These are phyloP conservation scores for Pogonophryne albipinna DNA, from an alignment of 2,797 vertebrate species.

Conservation along the genomic window DNA sequence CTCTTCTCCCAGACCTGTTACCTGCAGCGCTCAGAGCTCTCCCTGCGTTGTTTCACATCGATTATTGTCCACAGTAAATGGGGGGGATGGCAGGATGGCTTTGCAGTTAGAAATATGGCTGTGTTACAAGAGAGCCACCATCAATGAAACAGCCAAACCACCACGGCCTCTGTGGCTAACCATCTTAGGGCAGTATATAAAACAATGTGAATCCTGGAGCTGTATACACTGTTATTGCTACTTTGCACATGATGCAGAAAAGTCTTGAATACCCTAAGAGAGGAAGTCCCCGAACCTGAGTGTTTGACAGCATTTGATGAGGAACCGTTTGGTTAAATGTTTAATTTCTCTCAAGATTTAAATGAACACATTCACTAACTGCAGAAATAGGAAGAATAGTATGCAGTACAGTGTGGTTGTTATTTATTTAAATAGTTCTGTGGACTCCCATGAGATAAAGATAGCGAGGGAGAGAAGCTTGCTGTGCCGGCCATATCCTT, in stretches of 20 bases:
- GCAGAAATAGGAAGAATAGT: neutral
- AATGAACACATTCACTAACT: conserved; percentile 6
- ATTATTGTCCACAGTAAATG: conserved; percentile 50
- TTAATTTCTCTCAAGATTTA: neutral
- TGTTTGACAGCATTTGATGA: conserved; percentile 3
- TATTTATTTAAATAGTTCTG: conserved; percentile 11
- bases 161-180: neutral
- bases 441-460: conserved; percentile 56
- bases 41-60: conserved; percentile 38
- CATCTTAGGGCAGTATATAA: conserved; percentile 1
- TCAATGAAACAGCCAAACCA: neutral
- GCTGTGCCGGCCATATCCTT: conserved; percentile 50
- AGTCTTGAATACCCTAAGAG: neutral
- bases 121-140: neutral
- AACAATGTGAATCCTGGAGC: neutral
- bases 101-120: conserved; percentile 3
- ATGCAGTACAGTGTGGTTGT: neutral
- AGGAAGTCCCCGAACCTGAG: neutral
- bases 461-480: conserved; percentile 43
- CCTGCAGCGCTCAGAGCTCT: conserved; percentile 58
- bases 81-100: conserved; percentile 1
- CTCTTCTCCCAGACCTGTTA: conserved; percentile 48
- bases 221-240: neutral
- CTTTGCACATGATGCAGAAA: neutral
- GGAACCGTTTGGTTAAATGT: conserved; percentile 1